Percentiles rank a stretch among this genome's conserved stretches.
Conservation (phyloP, 1,140 invertebrate species). For the Drosophila kepulauana region DNA sequence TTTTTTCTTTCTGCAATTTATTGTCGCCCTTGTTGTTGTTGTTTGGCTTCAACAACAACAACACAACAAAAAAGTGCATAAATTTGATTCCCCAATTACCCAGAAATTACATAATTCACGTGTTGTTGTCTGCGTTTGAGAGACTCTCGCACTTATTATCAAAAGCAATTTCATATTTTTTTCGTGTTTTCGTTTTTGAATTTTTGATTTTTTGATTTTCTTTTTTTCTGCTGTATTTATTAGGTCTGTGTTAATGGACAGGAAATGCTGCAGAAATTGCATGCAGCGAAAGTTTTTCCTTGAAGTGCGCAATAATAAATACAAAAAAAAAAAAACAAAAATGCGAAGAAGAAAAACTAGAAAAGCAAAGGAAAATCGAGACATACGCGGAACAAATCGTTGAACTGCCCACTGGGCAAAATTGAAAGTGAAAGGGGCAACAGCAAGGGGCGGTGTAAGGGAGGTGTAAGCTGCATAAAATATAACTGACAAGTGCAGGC, state of each 20-base stretch:
- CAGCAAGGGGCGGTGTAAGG: neutral
- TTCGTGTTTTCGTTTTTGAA: neutral
- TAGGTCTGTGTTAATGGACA: conserved; percentile 63
- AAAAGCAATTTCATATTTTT: neutral
- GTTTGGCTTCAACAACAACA: neutral
- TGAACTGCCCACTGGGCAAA: conserved; percentile 63
- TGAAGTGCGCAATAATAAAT: conserved; percentile 62
- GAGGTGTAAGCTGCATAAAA: neutral
- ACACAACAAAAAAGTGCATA: conserved; percentile 2
- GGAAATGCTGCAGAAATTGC: conserved; percentile 59
- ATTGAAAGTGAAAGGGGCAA: conserved; percentile 69
- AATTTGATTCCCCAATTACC: conserved; percentile 19
- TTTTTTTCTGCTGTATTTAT: conserved; percentile 4
- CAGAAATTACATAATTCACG: conserved; percentile 30
- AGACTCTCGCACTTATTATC: conserved; percentile 3
- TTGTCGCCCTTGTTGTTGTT: conserved; percentile 7
- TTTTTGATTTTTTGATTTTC: too few species aligned
- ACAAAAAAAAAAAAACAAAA: conserved; percentile 28
- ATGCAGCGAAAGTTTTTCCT: conserved; percentile 73
- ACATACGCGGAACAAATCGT: conserved; percentile 31
- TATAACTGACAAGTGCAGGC: conserved; percentile 27
- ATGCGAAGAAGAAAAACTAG: conserved; percentile 39
- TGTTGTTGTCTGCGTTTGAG: neutral
- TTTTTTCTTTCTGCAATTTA: neutral
- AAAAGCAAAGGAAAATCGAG: conserved; percentile 28